Conservation (phyloP, 1,140 invertebrate species). For the Cydia amplana region DNA sequence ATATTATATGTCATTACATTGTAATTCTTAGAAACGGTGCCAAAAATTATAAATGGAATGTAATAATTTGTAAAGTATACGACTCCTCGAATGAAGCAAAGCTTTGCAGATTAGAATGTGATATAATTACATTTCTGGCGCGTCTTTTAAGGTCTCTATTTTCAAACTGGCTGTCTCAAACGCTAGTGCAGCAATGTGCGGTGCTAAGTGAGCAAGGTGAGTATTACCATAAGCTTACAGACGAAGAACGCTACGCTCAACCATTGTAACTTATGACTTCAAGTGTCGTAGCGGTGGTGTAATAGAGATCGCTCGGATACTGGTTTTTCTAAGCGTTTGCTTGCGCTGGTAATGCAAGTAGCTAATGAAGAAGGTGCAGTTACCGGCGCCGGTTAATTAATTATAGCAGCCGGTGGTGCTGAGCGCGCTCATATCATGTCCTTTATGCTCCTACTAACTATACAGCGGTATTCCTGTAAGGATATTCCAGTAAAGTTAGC, state of each 20-base stretch:
- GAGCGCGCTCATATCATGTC: neutral
- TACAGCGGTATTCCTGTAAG: neutral
- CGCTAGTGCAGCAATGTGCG: neutral
- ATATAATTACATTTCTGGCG: slow-evolving; percentile 1
- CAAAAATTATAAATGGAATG: too few relatives aligned
- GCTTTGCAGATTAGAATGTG: neutral
- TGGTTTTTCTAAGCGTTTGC: neutral
- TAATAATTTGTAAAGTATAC: too few relatives aligned
- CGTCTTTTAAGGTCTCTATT: neutral
- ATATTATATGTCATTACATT: too few relatives aligned
- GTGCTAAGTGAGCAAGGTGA: neutral
- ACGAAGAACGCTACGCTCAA: neutral
- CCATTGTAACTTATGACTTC: neutral
- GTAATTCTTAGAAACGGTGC: too few relatives aligned
- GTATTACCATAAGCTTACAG: neutral
- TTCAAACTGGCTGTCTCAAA: neutral
- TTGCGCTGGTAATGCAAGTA: neutral
- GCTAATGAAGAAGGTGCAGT: slow-evolving; percentile 27
- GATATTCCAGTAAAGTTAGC: too few relatives aligned
- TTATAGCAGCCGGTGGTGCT: neutral
- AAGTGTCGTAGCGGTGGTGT: neutral
- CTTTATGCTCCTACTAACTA: neutral
- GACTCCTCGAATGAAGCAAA: neutral
- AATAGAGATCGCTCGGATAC: neutral
- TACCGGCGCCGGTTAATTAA: slow-evolving; percentile 18